Evolutionary conservation across 2,113 vertebrate species (phyloP).

Genomic region (Mustelus asterias): DNA sequence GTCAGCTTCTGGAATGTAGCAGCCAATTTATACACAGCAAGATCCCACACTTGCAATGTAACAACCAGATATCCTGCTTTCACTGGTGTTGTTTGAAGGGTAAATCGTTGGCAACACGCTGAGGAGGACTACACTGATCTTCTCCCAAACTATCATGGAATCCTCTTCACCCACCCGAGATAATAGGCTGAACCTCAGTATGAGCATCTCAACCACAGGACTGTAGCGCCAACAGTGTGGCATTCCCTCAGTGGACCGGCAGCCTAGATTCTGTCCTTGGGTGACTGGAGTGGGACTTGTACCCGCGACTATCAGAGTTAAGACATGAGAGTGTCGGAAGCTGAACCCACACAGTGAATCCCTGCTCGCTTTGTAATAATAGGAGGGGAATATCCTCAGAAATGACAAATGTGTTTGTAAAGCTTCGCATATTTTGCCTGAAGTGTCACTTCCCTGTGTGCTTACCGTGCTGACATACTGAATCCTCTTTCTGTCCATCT

Average conservation of each 20-base stretch:
- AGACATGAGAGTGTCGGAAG: neutral
- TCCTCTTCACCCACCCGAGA: neutral
- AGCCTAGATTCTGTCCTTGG: neutral
- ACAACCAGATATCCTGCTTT: neutral
- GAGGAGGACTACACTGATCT: neutral
- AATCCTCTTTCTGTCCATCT: conserved; percentile 46
- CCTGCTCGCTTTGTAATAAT: too few relatives aligned
- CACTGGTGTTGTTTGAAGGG: neutral
- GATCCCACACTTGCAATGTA: neutral
- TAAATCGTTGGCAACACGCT: neutral
- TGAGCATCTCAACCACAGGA: neutral
- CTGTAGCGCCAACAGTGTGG: neutral
- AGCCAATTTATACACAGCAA: neutral
- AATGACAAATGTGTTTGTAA: neutral
- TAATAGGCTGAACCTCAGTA: neutral
- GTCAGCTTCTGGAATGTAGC: neutral
- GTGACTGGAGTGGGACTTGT: neutral
- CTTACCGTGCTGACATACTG: neutral
- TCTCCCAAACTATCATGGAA: too few relatives aligned
- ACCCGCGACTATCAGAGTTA: neutral
- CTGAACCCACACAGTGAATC: neutral
- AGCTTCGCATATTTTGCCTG: neutral
- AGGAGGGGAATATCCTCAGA: neutral
- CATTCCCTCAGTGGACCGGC: neutral
- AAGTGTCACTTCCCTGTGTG: neutral